Evolutionary conservation across 1,140 invertebrate genomes (phyloP).

Genomic region (Pogonognathellus flavescens): DNA sequence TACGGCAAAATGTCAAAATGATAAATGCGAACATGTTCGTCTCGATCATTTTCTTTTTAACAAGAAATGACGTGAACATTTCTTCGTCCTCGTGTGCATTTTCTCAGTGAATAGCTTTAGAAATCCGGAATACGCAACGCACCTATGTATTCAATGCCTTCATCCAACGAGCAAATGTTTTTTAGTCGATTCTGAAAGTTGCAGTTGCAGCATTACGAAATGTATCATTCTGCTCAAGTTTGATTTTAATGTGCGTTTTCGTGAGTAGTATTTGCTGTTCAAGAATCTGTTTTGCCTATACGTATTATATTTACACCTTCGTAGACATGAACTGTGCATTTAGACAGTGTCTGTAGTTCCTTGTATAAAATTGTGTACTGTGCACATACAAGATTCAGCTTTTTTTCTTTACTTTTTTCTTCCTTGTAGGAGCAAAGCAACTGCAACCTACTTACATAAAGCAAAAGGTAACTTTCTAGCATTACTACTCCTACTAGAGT

Average conservation of each 20-base stretch:
- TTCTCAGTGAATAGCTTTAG: neutral
- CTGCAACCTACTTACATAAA: neutral
- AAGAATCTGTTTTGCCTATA: neutral
- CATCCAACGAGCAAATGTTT: neutral
- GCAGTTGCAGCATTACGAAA: neutral
- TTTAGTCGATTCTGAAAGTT: neutral
- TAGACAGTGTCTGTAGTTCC: neutral
- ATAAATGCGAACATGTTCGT: conserved; percentile 58
- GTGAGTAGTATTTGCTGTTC: neutral
- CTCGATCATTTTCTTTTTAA: conserved; percentile 61
- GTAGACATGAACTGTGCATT: neutral
- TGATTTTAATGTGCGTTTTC: conserved; percentile 11
- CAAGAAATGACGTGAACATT: conserved; percentile 55
- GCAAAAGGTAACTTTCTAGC: conserved; percentile 12
- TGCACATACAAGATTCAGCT: neutral
- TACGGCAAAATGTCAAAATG: conserved; percentile 58
- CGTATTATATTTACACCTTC: neutral
- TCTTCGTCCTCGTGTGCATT: neutral
- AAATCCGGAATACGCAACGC: neutral
- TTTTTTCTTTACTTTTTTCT: conserved; percentile 22
- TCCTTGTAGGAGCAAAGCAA: neutral
- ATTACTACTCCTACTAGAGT: neutral
- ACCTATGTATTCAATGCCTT: neutral
- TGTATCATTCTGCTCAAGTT: neutral
- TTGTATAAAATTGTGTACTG: neutral